These are phyloP conservation scores for Papilio xuthus DNA, from an alignment of 1,140 invertebrate genomes.

Conservation along the genomic window DNA sequence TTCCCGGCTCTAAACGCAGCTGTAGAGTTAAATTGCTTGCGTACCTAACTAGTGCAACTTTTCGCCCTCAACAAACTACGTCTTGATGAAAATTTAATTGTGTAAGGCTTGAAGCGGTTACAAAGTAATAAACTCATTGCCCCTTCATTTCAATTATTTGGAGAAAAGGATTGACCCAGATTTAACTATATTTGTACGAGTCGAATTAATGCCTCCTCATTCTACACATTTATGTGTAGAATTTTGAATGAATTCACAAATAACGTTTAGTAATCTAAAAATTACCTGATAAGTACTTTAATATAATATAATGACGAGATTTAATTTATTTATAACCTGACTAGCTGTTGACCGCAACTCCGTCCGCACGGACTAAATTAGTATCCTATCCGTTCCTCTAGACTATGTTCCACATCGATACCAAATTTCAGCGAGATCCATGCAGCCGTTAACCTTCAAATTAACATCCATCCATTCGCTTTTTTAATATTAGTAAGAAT, in stretches of 20 bases:
- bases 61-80: conserved; percentile 5
- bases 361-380: too few species aligned
- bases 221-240: too few species aligned
- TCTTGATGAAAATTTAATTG: conserved; percentile 22
- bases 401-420: too few species aligned
- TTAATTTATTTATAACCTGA: too few species aligned
- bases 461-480: too few species aligned
- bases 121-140: conserved; percentile 28
- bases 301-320: not conserved
- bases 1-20: not conserved
- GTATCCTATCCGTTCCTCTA: too few species aligned
- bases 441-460: too few species aligned
- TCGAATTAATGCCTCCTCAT: not conserved
- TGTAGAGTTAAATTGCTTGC: conserved; percentile 9
- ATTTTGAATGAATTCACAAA: not conserved
- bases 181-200: conserved; percentile 13
- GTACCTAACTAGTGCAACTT: conserved; percentile 13
- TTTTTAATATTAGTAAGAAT: too few species aligned
- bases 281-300: not conserved
- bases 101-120: conserved; percentile 8
- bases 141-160: conserved; percentile 23
- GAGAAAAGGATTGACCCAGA: conserved; percentile 24
- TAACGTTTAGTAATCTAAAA: not conserved
- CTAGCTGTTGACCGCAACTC: too few species aligned
- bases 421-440: too few species aligned